Evolutionary conservation across 2,113 vertebrate genomes (phyloP).

Genomic region (Motacilla alba): DNA sequence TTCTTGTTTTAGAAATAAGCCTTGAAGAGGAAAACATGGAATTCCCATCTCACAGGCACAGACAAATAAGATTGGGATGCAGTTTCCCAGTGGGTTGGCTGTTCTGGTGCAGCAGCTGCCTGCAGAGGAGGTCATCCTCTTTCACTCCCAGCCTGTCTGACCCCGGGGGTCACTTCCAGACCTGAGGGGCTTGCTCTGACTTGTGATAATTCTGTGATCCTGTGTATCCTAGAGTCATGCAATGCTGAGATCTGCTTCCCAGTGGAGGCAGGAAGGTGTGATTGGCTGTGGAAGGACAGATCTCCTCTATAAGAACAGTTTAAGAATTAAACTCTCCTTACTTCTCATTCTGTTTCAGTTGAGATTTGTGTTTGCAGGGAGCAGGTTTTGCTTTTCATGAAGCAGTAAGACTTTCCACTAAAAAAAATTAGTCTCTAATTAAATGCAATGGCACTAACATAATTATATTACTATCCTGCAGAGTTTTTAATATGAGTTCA

Average conservation of each 20-base stretch:
- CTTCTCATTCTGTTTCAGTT: neutral
- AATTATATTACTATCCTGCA: neutral
- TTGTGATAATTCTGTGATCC: neutral
- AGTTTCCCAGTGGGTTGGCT: neutral
- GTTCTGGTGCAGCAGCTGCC: neutral
- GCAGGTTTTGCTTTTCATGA: neutral
- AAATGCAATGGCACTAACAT: neutral
- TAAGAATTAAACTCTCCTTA: neutral
- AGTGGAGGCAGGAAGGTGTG: neutral
- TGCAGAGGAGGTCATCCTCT: neutral
- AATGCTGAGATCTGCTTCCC: neutral
- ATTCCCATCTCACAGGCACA: neutral
- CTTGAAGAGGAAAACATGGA: neutral
- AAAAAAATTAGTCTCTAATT: neutral
- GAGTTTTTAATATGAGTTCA: neutral
- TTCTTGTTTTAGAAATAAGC: neutral
- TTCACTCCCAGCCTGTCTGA: neutral
- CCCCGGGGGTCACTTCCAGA: neutral
- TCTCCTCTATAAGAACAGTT: neutral
- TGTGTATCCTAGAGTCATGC: neutral
- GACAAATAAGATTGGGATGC: neutral
- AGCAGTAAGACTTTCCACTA: neutral
- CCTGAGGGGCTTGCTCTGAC: too few species aligned
- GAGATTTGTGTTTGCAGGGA: neutral
- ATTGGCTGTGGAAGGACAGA: neutral